These are phyloP conservation scores for Allophyes oxyacanthae DNA, from an alignment of 2,888 invertebrate genomes.

Conservation along the genomic window DNA sequence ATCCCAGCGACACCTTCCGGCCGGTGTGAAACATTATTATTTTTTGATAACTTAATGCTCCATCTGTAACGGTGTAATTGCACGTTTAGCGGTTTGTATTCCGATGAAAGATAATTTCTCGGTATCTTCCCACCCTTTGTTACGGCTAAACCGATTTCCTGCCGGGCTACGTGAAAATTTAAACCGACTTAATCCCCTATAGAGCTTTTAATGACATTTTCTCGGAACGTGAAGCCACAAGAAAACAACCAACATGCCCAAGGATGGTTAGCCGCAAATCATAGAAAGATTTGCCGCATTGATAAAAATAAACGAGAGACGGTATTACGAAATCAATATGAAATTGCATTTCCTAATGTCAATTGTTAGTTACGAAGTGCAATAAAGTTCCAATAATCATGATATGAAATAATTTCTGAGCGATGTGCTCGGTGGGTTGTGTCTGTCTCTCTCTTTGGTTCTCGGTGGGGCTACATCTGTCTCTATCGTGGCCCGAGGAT, in stretches of 20 bases:
- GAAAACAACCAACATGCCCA: conserved; percentile 81
- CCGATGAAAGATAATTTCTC: conserved; percentile 86
- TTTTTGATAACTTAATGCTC: conserved; percentile 87
- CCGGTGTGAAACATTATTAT: conserved; percentile 86
- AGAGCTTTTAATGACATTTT: conserved; percentile 88
- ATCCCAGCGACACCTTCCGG: conserved; percentile 84
- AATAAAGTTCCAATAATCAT: conserved; percentile 90
- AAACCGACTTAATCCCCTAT: conserved; percentile 85
- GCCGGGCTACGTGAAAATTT: conserved; percentile 86
- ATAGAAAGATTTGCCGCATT: conserved; percentile 88
- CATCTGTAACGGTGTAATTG: conserved; percentile 87
- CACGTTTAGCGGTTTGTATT: conserved; percentile 86
- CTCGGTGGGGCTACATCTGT: conserved; percentile 59
- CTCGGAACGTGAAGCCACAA: conserved; percentile 81
- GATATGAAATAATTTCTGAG: conserved; percentile 88
- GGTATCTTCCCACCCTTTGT: conserved; percentile 87
- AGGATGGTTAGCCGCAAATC: conserved; percentile 87
- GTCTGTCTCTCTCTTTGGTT: conserved; percentile 63
- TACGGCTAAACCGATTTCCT: conserved; percentile 86
- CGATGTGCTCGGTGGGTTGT: conserved; percentile 78
- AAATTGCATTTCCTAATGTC: conserved; percentile 90
- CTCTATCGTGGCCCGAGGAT: conserved; percentile 83
- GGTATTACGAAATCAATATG: conserved; percentile 88
- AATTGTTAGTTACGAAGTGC: conserved; percentile 90
- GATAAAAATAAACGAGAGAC: conserved; percentile 86